These are phyloP conservation scores for Acronicta leporina DNA, from an alignment of 2,888 invertebrate species.

Conservation along the genomic window DNA sequence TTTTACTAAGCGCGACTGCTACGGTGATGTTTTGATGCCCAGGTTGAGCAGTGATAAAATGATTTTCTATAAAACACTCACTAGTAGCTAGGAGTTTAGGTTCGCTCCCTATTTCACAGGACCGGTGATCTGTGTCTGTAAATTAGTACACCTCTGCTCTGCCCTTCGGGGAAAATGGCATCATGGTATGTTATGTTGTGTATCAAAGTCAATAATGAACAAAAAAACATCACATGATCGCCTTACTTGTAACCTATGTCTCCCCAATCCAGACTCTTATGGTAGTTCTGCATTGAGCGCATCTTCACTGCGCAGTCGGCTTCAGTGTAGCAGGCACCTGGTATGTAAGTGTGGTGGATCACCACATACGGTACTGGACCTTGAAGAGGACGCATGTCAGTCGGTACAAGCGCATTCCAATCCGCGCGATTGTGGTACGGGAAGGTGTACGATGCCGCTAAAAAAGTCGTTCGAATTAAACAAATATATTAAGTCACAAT, in stretches of 20 bases:
- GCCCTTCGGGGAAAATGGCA: too few relatives aligned
- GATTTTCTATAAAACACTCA: too few relatives aligned
- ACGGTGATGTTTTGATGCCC: too few relatives aligned
- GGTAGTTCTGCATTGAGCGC: slow-evolving; percentile 91
- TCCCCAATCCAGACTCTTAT: slow-evolving; percentile 90
- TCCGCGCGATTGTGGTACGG: slow-evolving; percentile 77
- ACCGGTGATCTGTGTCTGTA: too few relatives aligned
- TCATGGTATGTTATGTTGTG: too few relatives aligned
- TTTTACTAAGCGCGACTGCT: too few relatives aligned
- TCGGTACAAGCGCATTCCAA: slow-evolving; percentile 90
- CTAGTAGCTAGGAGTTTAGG: too few relatives aligned
- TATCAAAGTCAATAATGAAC: neutral
- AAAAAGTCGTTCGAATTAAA: neutral
- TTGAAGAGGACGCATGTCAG: slow-evolving; percentile 76
- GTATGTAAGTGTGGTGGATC: slow-evolving; percentile 92
- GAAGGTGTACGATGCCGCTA: slow-evolving; percentile 38
- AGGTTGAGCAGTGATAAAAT: too few relatives aligned
- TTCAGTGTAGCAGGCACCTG: slow-evolving; percentile 88
- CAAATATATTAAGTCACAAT: neutral
- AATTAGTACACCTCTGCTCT: too few relatives aligned
- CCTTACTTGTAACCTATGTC: slow-evolving; percentile 91
- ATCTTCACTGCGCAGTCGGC: slow-evolving; percentile 88
- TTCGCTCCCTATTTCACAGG: too few relatives aligned
- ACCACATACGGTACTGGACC: slow-evolving; percentile 91
- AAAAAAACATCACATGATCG: neutral